A percentile compares a stretch with the other conserved stretches of the same genome.
Conservation (phyloP, 2,888 invertebrate genomes). For the Pasiphila rectangulata region DNA sequence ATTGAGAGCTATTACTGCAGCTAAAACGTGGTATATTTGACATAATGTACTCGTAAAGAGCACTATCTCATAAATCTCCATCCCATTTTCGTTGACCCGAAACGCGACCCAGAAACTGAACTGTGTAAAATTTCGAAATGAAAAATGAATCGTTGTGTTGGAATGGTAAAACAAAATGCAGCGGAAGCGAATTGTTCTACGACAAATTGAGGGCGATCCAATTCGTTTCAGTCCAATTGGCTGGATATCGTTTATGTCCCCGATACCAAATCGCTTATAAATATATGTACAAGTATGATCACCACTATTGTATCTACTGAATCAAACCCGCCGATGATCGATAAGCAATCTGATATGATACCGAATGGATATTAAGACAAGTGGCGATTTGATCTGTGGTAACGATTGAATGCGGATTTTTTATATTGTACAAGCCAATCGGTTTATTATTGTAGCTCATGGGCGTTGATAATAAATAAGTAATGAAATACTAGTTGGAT, state of each 20-base stretch:
- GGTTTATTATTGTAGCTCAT: neutral
- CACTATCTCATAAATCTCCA: constrained; percentile 21
- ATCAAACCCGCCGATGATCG: constrained; percentile 57
- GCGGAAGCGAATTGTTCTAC: constrained; percentile 64
- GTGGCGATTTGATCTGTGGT: constrained; percentile 19
- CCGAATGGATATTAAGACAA: constrained; percentile 17
- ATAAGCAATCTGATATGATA: constrained; percentile 47
- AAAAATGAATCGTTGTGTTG: constrained; percentile 46
- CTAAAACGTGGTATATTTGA: constrained; percentile 1
- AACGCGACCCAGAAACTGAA: constrained; percentile 26
- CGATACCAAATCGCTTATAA: constrained; percentile 59
- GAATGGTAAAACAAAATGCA: constrained; percentile 69
- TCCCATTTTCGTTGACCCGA: constrained; percentile 18
- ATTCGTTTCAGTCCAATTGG: constrained; percentile 80
- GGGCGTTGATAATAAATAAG: too few species aligned
- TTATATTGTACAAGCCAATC: neutral
- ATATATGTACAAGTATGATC: constrained; percentile 45
- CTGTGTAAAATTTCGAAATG: constrained; percentile 37
- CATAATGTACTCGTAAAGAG: constrained; percentile 13
- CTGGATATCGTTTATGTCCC: constrained; percentile 74
- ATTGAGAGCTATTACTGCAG: too few species aligned
- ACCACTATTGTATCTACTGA: constrained; percentile 46
- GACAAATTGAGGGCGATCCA: constrained; percentile 77
- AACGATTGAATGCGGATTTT: constrained; percentile 10
- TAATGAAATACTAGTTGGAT: neutral